A percentile compares a stretch with the other conserved stretches of the same genome.
Evolutionary conservation across 1,140 invertebrate genomes (phyloP).

Genomic region (Bombus waltoni): DNA sequence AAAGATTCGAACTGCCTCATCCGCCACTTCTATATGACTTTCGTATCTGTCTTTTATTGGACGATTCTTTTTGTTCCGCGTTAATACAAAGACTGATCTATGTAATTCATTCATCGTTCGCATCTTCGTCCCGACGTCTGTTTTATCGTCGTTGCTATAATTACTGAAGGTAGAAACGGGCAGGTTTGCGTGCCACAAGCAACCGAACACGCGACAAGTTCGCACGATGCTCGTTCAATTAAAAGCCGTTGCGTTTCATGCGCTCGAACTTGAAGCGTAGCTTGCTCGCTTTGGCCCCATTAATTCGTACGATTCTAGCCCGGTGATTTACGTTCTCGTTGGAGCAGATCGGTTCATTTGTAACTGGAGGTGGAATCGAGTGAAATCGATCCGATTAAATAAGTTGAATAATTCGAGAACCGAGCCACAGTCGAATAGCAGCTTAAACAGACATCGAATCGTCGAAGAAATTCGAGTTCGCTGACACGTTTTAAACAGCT

Average conservation of each 20-base stretch:
- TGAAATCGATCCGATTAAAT: constrained; percentile 1
- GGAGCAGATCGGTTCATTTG: not conserved
- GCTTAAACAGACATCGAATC: not conserved
- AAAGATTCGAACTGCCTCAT: constrained; percentile 14
- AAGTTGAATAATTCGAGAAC: constrained; percentile 13
- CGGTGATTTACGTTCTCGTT: not conserved
- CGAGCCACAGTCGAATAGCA: not conserved
- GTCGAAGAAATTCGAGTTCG: constrained; percentile 8
- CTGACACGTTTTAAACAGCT: constrained; percentile 1
- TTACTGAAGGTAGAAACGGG: not conserved
- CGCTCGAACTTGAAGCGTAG: not conserved
- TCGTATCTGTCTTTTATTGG: not conserved
- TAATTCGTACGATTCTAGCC: not conserved
- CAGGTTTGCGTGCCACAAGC: not conserved
- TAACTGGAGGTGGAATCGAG: not conserved
- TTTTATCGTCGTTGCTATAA: not conserved
- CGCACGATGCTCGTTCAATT: constrained; percentile 5
- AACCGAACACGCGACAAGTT: constrained; percentile 21
- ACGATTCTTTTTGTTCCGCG: not conserved
- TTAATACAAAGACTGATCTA: not conserved
- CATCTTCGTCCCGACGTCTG: not conserved
- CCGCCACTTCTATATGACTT: not conserved
- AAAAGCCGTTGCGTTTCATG: not conserved
- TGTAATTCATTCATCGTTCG: not conserved
- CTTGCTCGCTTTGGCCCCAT: not conserved